Conservation (phyloP, 2,113 vertebrate genomes). For the Steatornis caripensis region DNA sequence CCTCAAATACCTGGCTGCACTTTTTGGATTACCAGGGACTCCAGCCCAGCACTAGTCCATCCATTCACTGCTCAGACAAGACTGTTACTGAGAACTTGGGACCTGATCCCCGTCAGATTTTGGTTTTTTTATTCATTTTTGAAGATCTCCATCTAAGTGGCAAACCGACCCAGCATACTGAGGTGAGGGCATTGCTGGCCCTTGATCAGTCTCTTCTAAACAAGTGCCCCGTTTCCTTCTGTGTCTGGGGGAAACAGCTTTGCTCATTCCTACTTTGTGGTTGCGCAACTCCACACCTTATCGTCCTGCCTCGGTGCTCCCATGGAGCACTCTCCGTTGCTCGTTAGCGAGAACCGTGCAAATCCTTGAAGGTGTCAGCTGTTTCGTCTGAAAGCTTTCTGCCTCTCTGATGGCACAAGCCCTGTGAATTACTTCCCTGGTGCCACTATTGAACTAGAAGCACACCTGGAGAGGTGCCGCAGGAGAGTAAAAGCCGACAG, state of each 20-base stretch:
- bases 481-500: neutral
- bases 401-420: neutral
- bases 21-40: neutral
- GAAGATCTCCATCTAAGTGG: neutral
- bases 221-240: neutral
- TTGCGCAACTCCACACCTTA: neutral
- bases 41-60: neutral
- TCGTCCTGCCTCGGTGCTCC: neutral
- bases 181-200: neutral
- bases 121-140: neutral
- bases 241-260: neutral
- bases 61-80: rapidly evolving
- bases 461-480: neutral
- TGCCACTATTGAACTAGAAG: neutral
- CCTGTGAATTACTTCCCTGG: neutral
- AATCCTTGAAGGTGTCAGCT: neutral
- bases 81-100: neutral
- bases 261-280: neutral
- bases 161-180: neutral
- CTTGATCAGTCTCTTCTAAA: neutral
- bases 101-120: neutral
- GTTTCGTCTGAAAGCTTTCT: neutral
- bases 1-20: neutral
- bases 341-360: neutral
- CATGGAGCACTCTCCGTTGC: neutral